Percentiles rank a stretch among this genome's conserved stretches.
Evolutionary conservation across 2,888 invertebrate genomes (phyloP).

Genomic region (Parochlus steinenii): DNA sequence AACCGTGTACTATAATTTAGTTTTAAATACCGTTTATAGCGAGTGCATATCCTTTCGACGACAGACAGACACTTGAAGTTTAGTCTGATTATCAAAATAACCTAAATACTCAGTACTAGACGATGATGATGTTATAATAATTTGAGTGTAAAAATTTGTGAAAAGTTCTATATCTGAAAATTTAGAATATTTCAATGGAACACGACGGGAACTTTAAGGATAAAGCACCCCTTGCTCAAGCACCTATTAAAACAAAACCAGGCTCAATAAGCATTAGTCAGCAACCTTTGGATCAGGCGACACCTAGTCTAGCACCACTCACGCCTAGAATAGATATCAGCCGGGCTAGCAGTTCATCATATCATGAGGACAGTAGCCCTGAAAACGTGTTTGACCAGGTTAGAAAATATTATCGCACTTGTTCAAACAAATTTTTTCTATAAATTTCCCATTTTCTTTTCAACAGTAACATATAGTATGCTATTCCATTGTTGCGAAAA

Average conservation of each 20-base stretch:
- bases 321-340: constrained; percentile 81
- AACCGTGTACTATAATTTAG: too few species aligned
- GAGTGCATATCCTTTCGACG: too few species aligned
- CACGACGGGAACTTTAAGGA: too few species aligned
- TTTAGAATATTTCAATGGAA: too few species aligned
- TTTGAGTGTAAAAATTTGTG: too few species aligned
- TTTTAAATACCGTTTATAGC: too few species aligned
- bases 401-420: constrained; percentile 17
- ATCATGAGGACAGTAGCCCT: constrained; percentile 67
- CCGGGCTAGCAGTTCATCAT: constrained; percentile 73
- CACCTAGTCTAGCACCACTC: constrained; percentile 37
- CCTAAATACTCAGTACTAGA: too few species aligned
- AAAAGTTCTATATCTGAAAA: too few species aligned
- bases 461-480: background rate
- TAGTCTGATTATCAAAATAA: too few species aligned
- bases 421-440: background rate
- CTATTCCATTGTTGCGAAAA: background rate
- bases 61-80: too few species aligned
- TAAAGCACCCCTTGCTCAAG: too few species aligned
- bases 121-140: too few species aligned
- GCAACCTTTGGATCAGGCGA: constrained; percentile 14
- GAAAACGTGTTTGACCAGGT: constrained; percentile 65
- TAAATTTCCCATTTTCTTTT: constrained; percentile 9
- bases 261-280: constrained; percentile 10
- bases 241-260: constrained; percentile 10